A percentile compares a stretch with the other conserved stretches of the same genome.
These are phyloP conservation scores for Itoplectis maculator DNA, from an alignment of 2,888 invertebrate species.

Conservation along the genomic window DNA sequence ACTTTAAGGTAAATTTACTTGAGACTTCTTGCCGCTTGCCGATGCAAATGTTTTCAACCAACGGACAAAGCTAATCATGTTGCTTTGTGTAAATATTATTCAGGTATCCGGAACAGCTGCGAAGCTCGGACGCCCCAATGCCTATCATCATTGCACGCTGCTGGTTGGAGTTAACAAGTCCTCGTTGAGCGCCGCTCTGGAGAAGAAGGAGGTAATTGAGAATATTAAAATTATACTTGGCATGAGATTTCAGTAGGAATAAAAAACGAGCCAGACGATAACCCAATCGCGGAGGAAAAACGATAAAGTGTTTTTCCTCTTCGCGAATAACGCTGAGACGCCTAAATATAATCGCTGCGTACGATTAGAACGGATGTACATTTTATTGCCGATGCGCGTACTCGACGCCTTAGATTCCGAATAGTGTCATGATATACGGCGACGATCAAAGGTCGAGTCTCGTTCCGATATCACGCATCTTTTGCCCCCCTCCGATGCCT, in stretches of 20 bases:
- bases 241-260: conserved; percentile 18
- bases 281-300: conserved; percentile 2
- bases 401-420: conserved; percentile 44
- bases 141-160: conserved; percentile 99
- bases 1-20: conserved; percentile 90
- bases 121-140: conserved; percentile 93
- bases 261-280: conserved; percentile 16
- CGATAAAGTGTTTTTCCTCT: background rate
- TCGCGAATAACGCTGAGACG: conserved; percentile 18
- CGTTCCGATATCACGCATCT: conserved; percentile 50
- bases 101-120: conserved; percentile 98
- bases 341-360: conserved; percentile 31
- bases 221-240: conserved; percentile 44
- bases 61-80: background rate
- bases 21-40: background rate
- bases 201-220: conserved; percentile 90
- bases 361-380: conserved; percentile 33
- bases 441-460: conserved; percentile 61
- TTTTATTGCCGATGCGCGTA: conserved; percentile 23
- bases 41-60: too few relatives aligned
- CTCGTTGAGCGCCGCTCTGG: conserved; percentile 90
- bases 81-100: conserved; percentile 26
- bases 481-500: conserved; percentile 3
- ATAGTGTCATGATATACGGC: conserved; percentile 52
- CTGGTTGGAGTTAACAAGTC: conserved; percentile 94